Base-by-base conservation (phyloP, 2,888 invertebrate genomes). In the Galerucella nymphaeae region DNA sequence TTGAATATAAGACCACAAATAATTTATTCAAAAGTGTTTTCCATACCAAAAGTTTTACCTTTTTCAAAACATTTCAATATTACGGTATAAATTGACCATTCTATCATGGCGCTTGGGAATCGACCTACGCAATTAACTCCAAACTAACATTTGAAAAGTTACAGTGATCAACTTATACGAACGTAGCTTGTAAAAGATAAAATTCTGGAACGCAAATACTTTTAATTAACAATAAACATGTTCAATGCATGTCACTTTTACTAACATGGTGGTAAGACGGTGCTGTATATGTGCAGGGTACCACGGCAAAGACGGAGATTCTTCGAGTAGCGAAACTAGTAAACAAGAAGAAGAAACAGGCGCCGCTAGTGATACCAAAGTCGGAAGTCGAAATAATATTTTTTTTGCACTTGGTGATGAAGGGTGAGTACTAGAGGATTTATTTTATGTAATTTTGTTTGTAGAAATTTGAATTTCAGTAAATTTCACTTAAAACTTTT, bases 271-370 rank as follows among this genome's bases (percentile, higher is more conserved):
- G 81, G 81, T 83, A 82, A 83, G 83, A 82, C 79, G 78, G 80
- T 72, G 77, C 74, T 81, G 74, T 77, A 68, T 82, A 72, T 82
- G 76, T 82, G 80, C 80, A 83, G 84, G 84, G 67, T 82, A 83
- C 71, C 76, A 76, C n/a, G 77, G 80, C 76, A 88, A 87, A 81
- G 89, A 89, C 75, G 88, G 88, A 8, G 89, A 90, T 80, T 90
- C 90, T 1, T 90, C 90, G 23, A 88, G 89, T 76, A 90, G 90
- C 78, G 90, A 90, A 77, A 87, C 88, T 13, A 89, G 89, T 66
- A 89, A 88, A 80, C 88, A 88, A 64, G 87, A 87, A 72, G 87
- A 86, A 48, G 82, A 81, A 48, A 73, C 76, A 59, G 76, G 77
- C 41, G 75, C 72, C 57, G 74, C 78, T n/a, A 75, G 68, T 53